These are phyloP conservation scores for Candidula unifasciata DNA, from an alignment of 2,888 invertebrate species.

Conservation along the genomic window DNA sequence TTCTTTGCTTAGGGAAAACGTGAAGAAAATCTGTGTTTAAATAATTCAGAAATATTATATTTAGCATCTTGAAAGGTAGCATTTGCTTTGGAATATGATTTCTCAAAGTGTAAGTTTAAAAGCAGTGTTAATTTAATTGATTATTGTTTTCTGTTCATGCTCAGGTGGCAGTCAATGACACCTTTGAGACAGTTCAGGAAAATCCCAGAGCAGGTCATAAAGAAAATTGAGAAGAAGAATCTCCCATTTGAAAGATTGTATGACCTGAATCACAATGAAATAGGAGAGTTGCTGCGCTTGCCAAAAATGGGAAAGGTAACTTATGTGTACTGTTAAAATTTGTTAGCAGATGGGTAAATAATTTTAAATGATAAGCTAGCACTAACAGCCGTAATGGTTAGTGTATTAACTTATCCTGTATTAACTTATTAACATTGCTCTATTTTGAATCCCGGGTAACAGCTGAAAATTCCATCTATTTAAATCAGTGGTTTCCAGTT, in stretches of 20 bases:
- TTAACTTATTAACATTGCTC: no score
- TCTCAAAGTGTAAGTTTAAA: neutral
- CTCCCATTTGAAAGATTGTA: slow-evolving; percentile 86
- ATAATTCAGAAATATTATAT: no score
- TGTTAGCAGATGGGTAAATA: neutral
- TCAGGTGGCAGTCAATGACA: slow-evolving; percentile 97
- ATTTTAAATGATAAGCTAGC: neutral
- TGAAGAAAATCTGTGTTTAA: no score
- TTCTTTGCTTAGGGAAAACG: no score
- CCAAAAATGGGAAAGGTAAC: slow-evolving; percentile 90
- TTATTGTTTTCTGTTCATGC: neutral
- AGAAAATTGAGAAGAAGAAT: slow-evolving; percentile 97
- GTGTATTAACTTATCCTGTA: no score
- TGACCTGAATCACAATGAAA: slow-evolving; percentile 97
- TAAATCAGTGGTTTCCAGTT: no score
- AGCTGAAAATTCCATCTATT: no score
- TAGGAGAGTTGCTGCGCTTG: slow-evolving; percentile 93
- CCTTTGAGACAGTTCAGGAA: slow-evolving; percentile 97
- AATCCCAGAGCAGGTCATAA: slow-evolving; percentile 97
- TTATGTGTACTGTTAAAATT: neutral
- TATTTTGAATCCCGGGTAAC: no score
- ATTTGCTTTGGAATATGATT: no score
- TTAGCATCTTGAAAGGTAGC: no score
- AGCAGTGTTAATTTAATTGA: neutral
- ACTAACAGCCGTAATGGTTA: no score